Base-by-base conservation (phyloP, 2,113 vertebrate genomes). In the Phocoena sinus region DNA sequence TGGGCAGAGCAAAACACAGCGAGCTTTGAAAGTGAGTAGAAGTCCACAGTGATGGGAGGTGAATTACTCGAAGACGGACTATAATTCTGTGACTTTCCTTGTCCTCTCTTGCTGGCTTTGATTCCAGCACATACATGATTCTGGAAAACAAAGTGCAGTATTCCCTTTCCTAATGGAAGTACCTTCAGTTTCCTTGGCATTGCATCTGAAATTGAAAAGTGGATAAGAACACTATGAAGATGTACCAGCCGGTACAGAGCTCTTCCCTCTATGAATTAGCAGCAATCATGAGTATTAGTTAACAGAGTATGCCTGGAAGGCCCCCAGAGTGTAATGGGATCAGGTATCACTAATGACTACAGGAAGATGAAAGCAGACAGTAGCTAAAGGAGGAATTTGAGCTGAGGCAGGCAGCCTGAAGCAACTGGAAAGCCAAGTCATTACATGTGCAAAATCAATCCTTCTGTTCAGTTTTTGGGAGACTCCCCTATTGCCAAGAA, bases 381-480 rank as follows among this genome's bases (percentile, higher is more conserved):
- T 20, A 74, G 50, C 58, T 70, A 80, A 91, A 63, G 84, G 28
- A 70, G 56, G 23, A 89, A 79, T 53, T 56, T 63, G 90, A 90
- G 73, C 80, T 28, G 41, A 96, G 70, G 36, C 83, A 8, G 23
- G 36, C 15, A 83, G 65, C 65, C 90, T 26, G n/a, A 93, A 95
- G 71, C 83, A 63, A 33, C 63, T 74, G 33, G 44, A 80, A 70
- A 92, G 67, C 62, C 89, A 85, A 80, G 88, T 76, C 62, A 50
- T 23, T 60, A n/a, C 80, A n/a, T 10, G 10, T 62, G 25, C 47
- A 85, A 65, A 96, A 95, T 38, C 5, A 6, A 91, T 89, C 89
- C 86, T 97, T 96, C 87, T n/a, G 2, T 38, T 88, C 86, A 97
- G 77, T 18, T 17, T 77, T 80, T 14, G 21, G 47, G 67, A 81